A percentile compares a stretch with the other conserved stretches of the same genome.
Conservation (phyloP, 1,140 invertebrate genomes). For the Linepithema humile region DNA sequence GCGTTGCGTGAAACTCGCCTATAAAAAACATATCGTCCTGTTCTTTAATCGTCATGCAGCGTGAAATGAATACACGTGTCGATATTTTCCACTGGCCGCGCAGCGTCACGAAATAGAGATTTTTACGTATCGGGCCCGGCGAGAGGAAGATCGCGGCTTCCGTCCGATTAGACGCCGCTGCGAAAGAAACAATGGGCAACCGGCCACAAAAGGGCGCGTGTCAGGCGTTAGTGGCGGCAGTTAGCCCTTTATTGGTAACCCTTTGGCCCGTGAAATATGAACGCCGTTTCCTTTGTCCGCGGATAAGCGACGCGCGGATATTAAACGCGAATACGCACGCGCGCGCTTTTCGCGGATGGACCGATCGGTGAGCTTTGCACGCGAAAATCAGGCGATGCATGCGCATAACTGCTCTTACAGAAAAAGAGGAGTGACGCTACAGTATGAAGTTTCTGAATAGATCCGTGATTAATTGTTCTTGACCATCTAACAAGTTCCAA, state of each 20-base stretch:
- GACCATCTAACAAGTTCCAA: background rate
- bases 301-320: conserved; percentile 62
- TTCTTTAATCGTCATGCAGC: conserved; percentile 11
- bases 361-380: conserved; percentile 18
- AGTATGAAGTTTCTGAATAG: background rate
- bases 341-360: conserved; percentile 31
- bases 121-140: conserved; percentile 1
- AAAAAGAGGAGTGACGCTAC: background rate
- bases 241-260: conserved; percentile 69
- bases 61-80: conserved; percentile 40
- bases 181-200: conserved; percentile 66
- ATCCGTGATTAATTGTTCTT: conserved; percentile 20
- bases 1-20: background rate
- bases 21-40: background rate
- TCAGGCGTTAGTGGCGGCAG: conserved; percentile 59
- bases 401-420: background rate
- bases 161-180: conserved; percentile 37
- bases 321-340: conserved; percentile 53
- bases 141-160: conserved; percentile 42
- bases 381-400: conserved; percentile 43
- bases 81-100: conserved; percentile 10
- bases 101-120: conserved; percentile 4
- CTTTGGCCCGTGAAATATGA: conserved; percentile 68
- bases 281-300: conserved; percentile 60
- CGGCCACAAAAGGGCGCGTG: conserved; percentile 63